Evolutionary conservation across 1,140 invertebrate species (phyloP), one percentile per base, ranked within the genome.

Genomic region (Drosophila varians): DNA sequence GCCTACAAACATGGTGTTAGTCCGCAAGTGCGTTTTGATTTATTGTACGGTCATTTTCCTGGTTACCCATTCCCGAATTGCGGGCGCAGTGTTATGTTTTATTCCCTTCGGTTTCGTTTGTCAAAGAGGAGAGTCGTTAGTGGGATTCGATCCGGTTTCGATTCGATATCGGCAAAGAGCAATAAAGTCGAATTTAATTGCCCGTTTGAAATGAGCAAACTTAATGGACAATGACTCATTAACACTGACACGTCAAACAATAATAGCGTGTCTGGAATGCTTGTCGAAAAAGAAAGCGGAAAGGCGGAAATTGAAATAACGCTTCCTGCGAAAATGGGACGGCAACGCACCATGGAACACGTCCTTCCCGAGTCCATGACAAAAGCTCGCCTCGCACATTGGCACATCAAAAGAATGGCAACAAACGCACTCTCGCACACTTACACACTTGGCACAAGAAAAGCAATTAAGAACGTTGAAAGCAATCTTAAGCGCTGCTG

Each of bases 121-220:
- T 16, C 36, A 38, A 19, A 25, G 26, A 26, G 25, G 31, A 31
- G 25, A 25, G 57, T 52, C 54, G 55, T 54, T 70, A 48, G 64
- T 53, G 12, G 18, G 43, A 69, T 69, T 69, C 65, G 68, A 53
- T 57, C 49, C 43, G 43, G 42, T 56, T 51, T 26, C n/a, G 51
- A 52, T n/a, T 26, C 42, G 47, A 40, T 25, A 16, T 28, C 38
- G 49, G 51, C 62, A 72, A 76, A 87, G 76, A 87, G 76, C 82
- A 84, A 84, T 84, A 89, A 89, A 89, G 77, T 89, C 74, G 84
- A 88, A 89, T 88, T 89, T 89, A 89, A 89, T 88, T 89, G 84
- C 72, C 77, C 82, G 76, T 80, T 89, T 80, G 84, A 89, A 89
- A 84, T 83, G 83, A 87, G 74, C 83, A 88, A 88, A 88, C 77